A percentile compares a stretch with the other conserved stretches of the same genome.
phyloP scores from a whole-genome alignment of 2,113 vertebrate genomes.

The Zootoca vivipara region DNA sequence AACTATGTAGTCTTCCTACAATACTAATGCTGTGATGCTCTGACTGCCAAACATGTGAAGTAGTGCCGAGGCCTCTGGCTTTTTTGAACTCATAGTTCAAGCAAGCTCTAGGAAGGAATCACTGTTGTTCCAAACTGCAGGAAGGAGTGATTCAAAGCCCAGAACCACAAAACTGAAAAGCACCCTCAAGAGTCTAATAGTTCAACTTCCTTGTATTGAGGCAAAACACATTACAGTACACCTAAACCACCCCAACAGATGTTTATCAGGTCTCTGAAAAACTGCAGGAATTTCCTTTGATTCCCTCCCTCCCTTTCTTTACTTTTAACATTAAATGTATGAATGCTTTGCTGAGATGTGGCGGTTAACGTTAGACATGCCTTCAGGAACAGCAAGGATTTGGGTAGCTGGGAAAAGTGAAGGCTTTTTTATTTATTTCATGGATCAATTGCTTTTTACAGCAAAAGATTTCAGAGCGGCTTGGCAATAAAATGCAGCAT shows the following conservation, averaged over 20 bases:
- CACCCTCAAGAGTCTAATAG: slow-evolving; percentile 17
- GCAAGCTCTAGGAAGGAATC: slow-evolving; percentile 23
- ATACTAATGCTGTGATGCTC: not conserved
- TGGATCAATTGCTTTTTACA: not conserved
- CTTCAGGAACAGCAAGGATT: no score
- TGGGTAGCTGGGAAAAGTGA: not conserved
- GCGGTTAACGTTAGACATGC: no score
- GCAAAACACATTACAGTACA: not conserved
- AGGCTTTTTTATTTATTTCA: no score
- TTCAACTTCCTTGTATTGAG: slow-evolving; percentile 34
- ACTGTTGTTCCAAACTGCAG: not conserved
- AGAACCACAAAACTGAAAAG: not conserved
- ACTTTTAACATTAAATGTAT: not conserved
- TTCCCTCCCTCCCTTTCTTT: not conserved
- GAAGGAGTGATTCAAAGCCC: slow-evolving; percentile 5
- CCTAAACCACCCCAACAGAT: slow-evolving; percentile 8
- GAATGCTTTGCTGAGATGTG: not conserved
- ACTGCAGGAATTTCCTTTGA: not conserved
- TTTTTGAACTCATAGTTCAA: not conserved
- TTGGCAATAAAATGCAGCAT: no score
- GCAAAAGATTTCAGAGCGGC: no score
- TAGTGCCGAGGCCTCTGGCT: not conserved
- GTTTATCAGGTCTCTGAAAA: slow-evolving; percentile 11
- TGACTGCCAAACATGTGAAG: slow-evolving; percentile 18
- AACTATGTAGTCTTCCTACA: not conserved